Conservation (phyloP, 2,888 invertebrate genomes). For the Auanema freiburgensis region DNA sequence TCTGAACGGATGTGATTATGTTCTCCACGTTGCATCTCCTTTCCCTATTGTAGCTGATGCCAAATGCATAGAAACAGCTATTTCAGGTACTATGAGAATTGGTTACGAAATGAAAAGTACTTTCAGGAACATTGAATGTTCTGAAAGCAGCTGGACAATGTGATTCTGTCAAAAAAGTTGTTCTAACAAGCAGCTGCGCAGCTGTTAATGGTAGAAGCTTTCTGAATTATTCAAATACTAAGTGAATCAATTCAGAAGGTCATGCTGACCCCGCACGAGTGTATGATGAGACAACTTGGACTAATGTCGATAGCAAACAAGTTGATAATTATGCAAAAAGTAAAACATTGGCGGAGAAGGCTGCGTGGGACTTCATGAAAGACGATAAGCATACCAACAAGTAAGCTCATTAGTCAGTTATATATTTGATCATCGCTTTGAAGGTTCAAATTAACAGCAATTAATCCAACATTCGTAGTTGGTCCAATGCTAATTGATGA, state of each 20-base stretch:
- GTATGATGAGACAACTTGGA: slow-evolving; percentile 58
- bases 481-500: slow-evolving; percentile 67
- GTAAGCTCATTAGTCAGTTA: slow-evolving; percentile 5
- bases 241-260: slow-evolving; percentile 48
- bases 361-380: slow-evolving; percentile 70
- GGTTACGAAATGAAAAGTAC: background rate
- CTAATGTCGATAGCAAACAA: slow-evolving; percentile 38
- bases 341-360: slow-evolving; percentile 69
- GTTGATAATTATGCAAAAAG: slow-evolving; percentile 60
- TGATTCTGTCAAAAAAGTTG: slow-evolving; percentile 68
- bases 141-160: slow-evolving; percentile 55
- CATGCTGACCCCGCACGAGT: slow-evolving; percentile 44
- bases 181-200: slow-evolving; percentile 69
- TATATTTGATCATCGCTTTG: slow-evolving; percentile 22
- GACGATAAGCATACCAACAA: slow-evolving; percentile 62
- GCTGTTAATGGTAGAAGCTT: slow-evolving; percentile 64
- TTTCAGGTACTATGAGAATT: slow-evolving; percentile 14
- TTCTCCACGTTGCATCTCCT: slow-evolving; percentile 62
- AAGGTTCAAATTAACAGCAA: slow-evolving; percentile 67
- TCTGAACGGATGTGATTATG: slow-evolving; percentile 52
- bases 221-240: background rate
- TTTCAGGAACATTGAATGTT: slow-evolving; percentile 46
- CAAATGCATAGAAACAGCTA: slow-evolving; percentile 41
- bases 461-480: slow-evolving; percentile 69
- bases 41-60: slow-evolving; percentile 61